These are phyloP conservation scores for Onthophagus taurus DNA, from an alignment of 1,140 invertebrate species.

Conservation along the genomic window DNA sequence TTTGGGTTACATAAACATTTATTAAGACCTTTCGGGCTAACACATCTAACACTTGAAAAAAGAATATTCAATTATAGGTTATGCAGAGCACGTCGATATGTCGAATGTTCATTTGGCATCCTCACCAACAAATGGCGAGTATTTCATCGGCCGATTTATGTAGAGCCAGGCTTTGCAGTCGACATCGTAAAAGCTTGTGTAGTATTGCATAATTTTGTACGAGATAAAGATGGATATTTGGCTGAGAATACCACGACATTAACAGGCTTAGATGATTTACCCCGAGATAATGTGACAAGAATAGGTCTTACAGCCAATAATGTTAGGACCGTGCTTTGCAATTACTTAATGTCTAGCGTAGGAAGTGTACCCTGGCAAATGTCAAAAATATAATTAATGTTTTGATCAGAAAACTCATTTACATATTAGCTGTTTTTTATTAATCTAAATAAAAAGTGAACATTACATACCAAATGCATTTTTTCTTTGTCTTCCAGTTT, in stretches of 20 bases:
- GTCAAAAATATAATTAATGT: too few species aligned
- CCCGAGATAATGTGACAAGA: conserved; percentile 5
- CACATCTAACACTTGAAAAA: conserved; percentile 27
- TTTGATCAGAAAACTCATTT: too few species aligned
- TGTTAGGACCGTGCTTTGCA: conserved; percentile 14
- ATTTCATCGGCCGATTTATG: conserved; percentile 29
- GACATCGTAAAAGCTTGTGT: conserved; percentile 25
- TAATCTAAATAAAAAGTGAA: too few species aligned
- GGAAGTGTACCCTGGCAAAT: not conserved
- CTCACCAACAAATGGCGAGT: conserved; percentile 37
- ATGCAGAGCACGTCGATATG: conserved; percentile 30
- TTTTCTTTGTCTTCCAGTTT: conserved; percentile 16
- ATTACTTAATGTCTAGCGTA: conserved; percentile 13
- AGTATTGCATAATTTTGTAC: conserved; percentile 26
- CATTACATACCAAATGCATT: conserved; percentile 18
- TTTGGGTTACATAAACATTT: conserved; percentile 37
- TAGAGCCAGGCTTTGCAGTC: conserved; percentile 24
- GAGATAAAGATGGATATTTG: conserved; percentile 14
- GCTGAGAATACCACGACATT: conserved; percentile 12
- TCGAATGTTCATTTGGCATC: conserved; percentile 42
- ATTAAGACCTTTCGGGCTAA: conserved; percentile 35
- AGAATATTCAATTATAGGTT: conserved; percentile 40
- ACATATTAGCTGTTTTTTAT: too few species aligned
- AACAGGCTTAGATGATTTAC: conserved; percentile 16
- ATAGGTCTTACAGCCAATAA: conserved; percentile 13